phyloP scores from a whole-genome alignment of 1,140 invertebrate species.

The Drosophila hydei region DNA sequence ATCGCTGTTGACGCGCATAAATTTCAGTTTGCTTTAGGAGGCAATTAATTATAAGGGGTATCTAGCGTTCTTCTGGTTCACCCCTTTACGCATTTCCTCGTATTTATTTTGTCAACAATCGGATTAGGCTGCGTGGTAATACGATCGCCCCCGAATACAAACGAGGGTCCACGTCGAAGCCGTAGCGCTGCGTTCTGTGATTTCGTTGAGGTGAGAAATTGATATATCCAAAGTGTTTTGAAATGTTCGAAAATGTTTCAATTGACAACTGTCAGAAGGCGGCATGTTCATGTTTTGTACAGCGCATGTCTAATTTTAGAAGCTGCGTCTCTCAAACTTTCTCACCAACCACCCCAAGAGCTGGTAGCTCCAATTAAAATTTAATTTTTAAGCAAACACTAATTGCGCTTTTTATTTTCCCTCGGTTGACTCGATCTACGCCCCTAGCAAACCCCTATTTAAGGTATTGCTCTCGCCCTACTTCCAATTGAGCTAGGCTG shows the following conservation, averaged over 20 bases:
- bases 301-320: slow-evolving; percentile 53
- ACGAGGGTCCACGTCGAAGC: slow-evolving; percentile 44
- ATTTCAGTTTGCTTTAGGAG: slow-evolving; percentile 40
- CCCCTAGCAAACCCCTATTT: slow-evolving; percentile 23
- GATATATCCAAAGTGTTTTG: slow-evolving; percentile 38
- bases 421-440: slow-evolving; percentile 29
- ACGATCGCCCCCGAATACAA: slow-evolving; percentile 40
- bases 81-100: slow-evolving; percentile 46
- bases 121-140: slow-evolving; percentile 66
- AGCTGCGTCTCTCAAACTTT: slow-evolving; percentile 45
- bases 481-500: background rate
- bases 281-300: slow-evolving; percentile 13
- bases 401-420: slow-evolving; percentile 53
- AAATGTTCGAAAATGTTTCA: slow-evolving; percentile 57
- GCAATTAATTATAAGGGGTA: slow-evolving; percentile 47
- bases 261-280: slow-evolving; percentile 61
- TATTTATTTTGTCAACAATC: slow-evolving; percentile 75
- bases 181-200: slow-evolving; percentile 48
- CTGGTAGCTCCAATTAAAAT: slow-evolving; percentile 57
- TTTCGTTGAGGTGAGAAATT: slow-evolving; percentile 62
- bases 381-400: slow-evolving; percentile 66
- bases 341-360: slow-evolving; percentile 37
- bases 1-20: slow-evolving; percentile 75
- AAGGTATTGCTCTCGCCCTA: slow-evolving; percentile 18
- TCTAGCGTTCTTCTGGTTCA: slow-evolving; percentile 21